Conservation (phyloP, 2,888 invertebrate species). For the Philhelius pedissequus region DNA sequence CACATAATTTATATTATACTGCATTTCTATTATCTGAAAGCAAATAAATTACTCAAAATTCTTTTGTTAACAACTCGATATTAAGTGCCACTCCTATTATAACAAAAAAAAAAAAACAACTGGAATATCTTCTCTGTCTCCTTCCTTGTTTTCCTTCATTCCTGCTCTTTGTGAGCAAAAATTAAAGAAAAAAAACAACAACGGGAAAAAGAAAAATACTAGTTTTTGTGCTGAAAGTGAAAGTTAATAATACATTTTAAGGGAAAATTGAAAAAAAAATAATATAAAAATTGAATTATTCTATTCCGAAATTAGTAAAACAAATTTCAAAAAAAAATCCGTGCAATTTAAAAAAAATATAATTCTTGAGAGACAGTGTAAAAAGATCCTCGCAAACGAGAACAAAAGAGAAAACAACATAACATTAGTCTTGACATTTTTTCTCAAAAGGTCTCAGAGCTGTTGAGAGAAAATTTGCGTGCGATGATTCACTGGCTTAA, state of each 20-base stretch:
- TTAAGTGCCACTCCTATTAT: constrained; percentile 67
- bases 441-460: background rate
- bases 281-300: background rate
- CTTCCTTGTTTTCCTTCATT: background rate
- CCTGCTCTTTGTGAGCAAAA: constrained; percentile 8
- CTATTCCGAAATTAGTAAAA: background rate
- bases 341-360: constrained; percentile 19
- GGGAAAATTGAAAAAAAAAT: background rate
- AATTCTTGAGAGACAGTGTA: constrained; percentile 6
- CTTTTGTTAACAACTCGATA: constrained; percentile 28
- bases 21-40: constrained; percentile 3
- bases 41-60: background rate
- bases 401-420: constrained; percentile 33
- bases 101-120: constrained; percentile 43
- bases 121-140: constrained; percentile 14
- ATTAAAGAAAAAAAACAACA: constrained; percentile 1
- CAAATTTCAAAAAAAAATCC: background rate
- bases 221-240: constrained; percentile 42
- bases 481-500: constrained; percentile 55
- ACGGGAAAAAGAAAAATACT: background rate
- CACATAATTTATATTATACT: background rate
- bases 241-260: constrained; percentile 30
- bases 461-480: constrained; percentile 18
- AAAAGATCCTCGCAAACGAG: background rate
- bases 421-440: background rate